Evolutionary conservation across 2,888 invertebrate genomes (phyloP).

Genomic region (Dorcus hopei): DNA sequence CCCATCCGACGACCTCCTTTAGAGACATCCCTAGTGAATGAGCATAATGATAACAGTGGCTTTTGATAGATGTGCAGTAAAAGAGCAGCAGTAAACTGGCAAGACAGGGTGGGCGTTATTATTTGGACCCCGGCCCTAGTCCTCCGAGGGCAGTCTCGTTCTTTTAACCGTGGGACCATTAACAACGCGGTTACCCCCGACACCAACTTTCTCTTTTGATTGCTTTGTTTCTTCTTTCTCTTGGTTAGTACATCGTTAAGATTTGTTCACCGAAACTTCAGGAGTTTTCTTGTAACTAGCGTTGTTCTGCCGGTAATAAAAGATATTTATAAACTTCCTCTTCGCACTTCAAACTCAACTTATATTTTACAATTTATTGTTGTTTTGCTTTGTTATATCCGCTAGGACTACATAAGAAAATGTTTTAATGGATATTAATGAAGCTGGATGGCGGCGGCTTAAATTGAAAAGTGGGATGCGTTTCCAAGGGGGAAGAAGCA

Average conservation of each 20-base stretch:
- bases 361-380: conserved; percentile 33
- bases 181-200: conserved; percentile 33
- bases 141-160: conserved; percentile 33
- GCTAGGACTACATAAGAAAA: conserved; percentile 25
- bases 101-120: conserved; percentile 27
- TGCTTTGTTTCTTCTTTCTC: conserved; percentile 36
- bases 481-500: no score
- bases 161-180: conserved; percentile 34
- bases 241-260: conserved; percentile 35
- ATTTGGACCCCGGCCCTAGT: conserved; percentile 29
- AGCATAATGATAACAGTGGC: conserved; percentile 17
- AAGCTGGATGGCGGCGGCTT: not conserved
- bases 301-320: conserved; percentile 35
- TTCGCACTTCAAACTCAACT: conserved; percentile 29
- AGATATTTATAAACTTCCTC: conserved; percentile 36
- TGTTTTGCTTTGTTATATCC: conserved; percentile 28
- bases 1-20: no score
- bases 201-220: conserved; percentile 37
- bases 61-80: conserved; percentile 26
- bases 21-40: not conserved
- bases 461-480: no score
- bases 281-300: conserved; percentile 33
- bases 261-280: conserved; percentile 32
- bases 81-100: conserved; percentile 28
- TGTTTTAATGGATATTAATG: conserved; percentile 16